A percentile compares a stretch with the other conserved stretches of the same genome.
Conservation (phyloP, 2,113 vertebrate genomes). For the Urocitellus parryii region DNA sequence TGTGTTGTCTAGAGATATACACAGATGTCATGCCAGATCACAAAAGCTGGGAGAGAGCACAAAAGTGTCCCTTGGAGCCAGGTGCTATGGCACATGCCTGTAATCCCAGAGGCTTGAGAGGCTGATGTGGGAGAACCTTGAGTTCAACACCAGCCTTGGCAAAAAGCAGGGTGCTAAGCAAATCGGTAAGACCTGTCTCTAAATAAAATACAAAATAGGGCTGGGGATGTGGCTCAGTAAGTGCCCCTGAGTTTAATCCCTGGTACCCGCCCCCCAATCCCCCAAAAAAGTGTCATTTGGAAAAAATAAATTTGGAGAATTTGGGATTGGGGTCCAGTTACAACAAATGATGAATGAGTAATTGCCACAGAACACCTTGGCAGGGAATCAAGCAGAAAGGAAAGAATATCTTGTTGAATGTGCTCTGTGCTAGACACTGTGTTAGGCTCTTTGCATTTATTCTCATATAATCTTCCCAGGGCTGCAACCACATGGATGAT, state of each 20-base stretch:
- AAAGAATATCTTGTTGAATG: neutral
- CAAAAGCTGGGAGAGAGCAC: neutral
- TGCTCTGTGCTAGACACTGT: neutral
- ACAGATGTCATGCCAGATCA: neutral
- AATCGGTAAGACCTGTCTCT: no score
- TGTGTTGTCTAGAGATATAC: neutral
- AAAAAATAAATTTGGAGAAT: neutral
- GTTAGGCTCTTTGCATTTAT: neutral
- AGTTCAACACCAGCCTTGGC: no score
- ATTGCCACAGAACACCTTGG: neutral
- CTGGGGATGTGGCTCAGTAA: no score
- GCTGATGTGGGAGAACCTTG: no score
- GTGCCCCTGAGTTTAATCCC: no score
- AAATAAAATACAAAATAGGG: no score
- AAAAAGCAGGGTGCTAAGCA: no score
- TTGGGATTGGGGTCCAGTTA: neutral
- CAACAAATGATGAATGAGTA: neutral
- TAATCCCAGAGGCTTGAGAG: no score
- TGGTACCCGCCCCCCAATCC: no score
- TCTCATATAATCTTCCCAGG: neutral
- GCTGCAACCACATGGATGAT: neutral
- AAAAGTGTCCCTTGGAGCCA: neutral
- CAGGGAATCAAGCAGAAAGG: neutral
- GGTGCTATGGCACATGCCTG: no score
- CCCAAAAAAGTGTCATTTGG: neutral